Percentiles rank a stretch among this genome's conserved stretches.
These are phyloP conservation scores for Frieseomelitta varia DNA, from an alignment of 1,140 invertebrate species.

Conservation along the genomic window DNA sequence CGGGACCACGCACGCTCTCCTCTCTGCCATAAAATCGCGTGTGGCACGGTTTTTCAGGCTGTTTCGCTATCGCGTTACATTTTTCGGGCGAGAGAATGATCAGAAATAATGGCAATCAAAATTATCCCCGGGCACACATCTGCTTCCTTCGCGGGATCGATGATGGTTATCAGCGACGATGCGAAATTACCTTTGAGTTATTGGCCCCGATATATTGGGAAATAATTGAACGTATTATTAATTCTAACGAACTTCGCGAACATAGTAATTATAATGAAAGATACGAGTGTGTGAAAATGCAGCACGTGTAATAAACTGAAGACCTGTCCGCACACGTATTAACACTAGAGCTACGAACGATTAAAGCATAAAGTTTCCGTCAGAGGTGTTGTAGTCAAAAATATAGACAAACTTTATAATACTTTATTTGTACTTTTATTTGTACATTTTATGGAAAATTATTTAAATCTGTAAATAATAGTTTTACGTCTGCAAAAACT, in stretches of 20 bases:
- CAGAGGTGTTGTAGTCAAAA: too few species aligned
- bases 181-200: neutral
- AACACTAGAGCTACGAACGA: too few species aligned
- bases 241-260: neutral
- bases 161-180: neutral
- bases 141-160: neutral
- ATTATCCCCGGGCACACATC: conserved; percentile 1
- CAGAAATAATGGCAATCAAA: conserved; percentile 45
- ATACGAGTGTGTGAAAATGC: neutral
- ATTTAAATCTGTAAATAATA: too few species aligned
- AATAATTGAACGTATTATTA: neutral
- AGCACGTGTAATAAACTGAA: too few species aligned
- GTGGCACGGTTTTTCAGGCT: conserved; percentile 24
- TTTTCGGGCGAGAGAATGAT: conserved; percentile 3
- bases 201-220: neutral
- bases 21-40: conserved; percentile 41
- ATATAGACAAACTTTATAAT: too few species aligned
- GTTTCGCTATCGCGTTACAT: conserved; percentile 16
- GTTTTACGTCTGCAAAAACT: too few species aligned
- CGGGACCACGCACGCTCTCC: neutral
- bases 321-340: too few species aligned
- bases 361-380: too few species aligned
- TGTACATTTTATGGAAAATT: too few species aligned
- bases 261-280: neutral
- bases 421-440: too few species aligned